Conservation (phyloP, 2,888 invertebrate species). For the Platycnemis pennipes region DNA sequence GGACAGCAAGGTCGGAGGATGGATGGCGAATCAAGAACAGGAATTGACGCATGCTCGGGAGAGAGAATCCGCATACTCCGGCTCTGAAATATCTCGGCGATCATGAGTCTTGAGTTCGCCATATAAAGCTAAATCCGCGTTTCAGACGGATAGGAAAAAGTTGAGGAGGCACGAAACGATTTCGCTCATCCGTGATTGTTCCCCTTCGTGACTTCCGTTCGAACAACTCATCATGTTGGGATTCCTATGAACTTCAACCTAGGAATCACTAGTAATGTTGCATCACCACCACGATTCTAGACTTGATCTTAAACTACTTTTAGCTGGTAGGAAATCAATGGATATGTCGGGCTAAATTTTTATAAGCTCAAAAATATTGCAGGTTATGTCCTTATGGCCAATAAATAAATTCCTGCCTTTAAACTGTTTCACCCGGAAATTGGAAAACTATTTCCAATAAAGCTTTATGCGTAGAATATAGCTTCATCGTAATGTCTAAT, state of each 20-base stretch:
- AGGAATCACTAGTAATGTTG: too few relatives aligned
- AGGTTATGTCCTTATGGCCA: too few relatives aligned
- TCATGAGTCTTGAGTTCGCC: not conserved
- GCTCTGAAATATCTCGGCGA: not conserved
- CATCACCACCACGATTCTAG: too few relatives aligned
- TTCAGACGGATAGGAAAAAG: not conserved
- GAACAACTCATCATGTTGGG: not conserved
- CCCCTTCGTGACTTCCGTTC: not conserved
- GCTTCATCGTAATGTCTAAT: too few relatives aligned
- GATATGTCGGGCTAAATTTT: too few relatives aligned
- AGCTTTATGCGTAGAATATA: too few relatives aligned
- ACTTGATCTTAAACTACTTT: too few relatives aligned
- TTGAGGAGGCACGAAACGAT: not conserved
- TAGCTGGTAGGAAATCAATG: too few relatives aligned
- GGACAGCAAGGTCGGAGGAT: slow-evolving; percentile 11
- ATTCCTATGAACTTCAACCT: not conserved
- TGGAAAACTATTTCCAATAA: too few relatives aligned
- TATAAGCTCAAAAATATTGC: too few relatives aligned
- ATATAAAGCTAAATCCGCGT: slow-evolving; percentile 21
- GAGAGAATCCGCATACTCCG: not conserved
- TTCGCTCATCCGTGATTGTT: not conserved
- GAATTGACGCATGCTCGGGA: slow-evolving; percentile 32
- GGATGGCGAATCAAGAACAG: not conserved
- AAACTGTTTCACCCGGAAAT: too few relatives aligned
- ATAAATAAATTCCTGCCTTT: too few relatives aligned